A percentile compares a stretch with the other conserved stretches of the same genome.
Evolutionary conservation across 2,888 invertebrate species (phyloP).

Genomic region (Coleophora flavipennella): DNA sequence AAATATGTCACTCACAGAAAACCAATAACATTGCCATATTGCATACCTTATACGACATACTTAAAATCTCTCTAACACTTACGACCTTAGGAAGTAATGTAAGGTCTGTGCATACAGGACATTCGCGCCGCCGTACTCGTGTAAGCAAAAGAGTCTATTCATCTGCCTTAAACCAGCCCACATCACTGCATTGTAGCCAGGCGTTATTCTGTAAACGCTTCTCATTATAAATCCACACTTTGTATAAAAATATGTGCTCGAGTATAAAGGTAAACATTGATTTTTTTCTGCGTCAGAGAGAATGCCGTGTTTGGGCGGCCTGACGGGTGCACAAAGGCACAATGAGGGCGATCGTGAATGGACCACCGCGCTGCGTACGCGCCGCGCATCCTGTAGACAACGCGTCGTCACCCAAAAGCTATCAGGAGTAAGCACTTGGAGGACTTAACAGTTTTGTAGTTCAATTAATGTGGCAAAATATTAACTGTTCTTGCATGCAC

Average conservation of each 20-base stretch:
- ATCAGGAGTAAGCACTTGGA: no score
- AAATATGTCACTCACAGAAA: no score
- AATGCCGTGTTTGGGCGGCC: constrained; percentile 63
- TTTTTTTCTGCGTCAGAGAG: constrained; percentile 62
- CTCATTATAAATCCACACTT: constrained; percentile 64
- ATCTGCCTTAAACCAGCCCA: constrained; percentile 59
- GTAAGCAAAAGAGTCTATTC: constrained; percentile 37
- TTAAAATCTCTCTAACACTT: no score
- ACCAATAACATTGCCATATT: no score
- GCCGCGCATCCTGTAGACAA: constrained; percentile 5
- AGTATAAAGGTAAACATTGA: constrained; percentile 71
- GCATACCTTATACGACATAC: no score
- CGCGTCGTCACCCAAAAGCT: no score
- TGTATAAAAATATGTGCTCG: constrained; percentile 68
- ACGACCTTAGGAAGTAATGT: no score
- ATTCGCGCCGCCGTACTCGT: constrained; percentile 25
- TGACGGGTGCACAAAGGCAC: constrained; percentile 61
- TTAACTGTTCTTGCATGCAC: no score
- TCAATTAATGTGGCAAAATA: no score
- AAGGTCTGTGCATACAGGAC: constrained; percentile 20
- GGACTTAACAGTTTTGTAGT: no score
- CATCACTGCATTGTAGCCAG: constrained; percentile 56
- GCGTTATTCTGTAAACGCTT: constrained; percentile 69
- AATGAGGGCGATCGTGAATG: constrained; percentile 60
- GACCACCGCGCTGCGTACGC: constrained; percentile 42